Percentiles rank a stretch among this genome's conserved stretches.
Conservation (phyloP, 2,113 vertebrate genomes). For the Holacanthus passer region DNA sequence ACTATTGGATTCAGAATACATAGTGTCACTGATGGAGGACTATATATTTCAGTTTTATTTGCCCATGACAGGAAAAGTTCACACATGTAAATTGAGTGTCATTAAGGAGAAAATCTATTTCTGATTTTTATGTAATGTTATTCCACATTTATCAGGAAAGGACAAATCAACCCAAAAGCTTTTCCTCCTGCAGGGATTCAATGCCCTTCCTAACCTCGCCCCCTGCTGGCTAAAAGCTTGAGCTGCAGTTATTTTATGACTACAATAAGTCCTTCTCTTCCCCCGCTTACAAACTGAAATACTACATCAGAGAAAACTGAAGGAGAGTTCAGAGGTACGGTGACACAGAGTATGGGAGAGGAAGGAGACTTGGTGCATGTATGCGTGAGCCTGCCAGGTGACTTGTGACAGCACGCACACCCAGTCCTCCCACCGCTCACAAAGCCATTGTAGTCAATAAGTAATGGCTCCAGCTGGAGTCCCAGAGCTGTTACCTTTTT, state of each 20-base stretch:
- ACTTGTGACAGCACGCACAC: conserved; percentile 21
- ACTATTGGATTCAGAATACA: not conserved
- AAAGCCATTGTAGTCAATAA: conserved; percentile 64
- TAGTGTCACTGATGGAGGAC: not conserved
- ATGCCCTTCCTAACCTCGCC: not conserved
- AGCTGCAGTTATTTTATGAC: conserved; percentile 12
- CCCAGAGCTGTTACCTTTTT: conserved; percentile 52
- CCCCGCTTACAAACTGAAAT: not conserved
- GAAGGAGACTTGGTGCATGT: not conserved
- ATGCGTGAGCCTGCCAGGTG: conserved; percentile 8
- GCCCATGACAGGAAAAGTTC: too few relatives aligned
- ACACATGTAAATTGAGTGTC: not conserved
- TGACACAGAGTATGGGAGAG: not conserved
- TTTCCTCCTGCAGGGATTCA: not conserved
- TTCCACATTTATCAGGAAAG: not conserved
- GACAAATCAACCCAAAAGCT: not conserved
- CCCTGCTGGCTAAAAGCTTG: conserved; percentile 5
- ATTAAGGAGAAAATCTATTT: too few relatives aligned
- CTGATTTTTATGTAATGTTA: not conserved
- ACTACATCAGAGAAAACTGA: not conserved
- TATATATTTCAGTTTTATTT: not conserved
- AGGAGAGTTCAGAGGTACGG: not conserved
- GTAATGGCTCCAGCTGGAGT: conserved; percentile 63
- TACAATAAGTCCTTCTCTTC: not conserved
- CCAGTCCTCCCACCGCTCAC: conserved; percentile 31